These are phyloP conservation scores for Pantherophis guttatus DNA, from an alignment of 2,113 vertebrate species.

Conservation along the genomic window DNA sequence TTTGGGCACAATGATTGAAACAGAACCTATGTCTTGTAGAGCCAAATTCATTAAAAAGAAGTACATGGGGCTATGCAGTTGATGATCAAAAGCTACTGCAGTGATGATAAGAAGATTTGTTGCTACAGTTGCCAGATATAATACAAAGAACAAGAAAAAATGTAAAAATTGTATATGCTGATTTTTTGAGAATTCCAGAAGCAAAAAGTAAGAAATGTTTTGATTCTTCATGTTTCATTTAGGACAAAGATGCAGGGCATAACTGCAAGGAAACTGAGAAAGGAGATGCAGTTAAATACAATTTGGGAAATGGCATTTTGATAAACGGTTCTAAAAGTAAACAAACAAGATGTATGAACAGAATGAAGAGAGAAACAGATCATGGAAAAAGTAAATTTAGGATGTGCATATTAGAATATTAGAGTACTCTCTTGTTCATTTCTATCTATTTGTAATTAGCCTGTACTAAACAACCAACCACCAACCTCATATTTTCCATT, in stretches of 20 bases:
- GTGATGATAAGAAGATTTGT: background rate
- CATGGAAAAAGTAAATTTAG: background rate
- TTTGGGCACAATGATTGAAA: background rate
- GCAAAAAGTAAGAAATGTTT: conserved; percentile 3
- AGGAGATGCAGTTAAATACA: background rate
- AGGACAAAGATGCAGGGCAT: background rate
- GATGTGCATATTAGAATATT: background rate
- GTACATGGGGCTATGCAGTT: background rate
- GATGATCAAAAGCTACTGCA: background rate
- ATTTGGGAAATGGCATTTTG: background rate
- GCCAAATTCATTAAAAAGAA: conserved; percentile 1
- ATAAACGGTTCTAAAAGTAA: background rate
- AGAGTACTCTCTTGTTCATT: too few relatives aligned
- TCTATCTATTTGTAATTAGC: background rate
- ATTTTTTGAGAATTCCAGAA: conserved; percentile 24
- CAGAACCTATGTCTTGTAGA: background rate
- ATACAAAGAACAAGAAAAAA: background rate
- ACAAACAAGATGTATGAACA: background rate
- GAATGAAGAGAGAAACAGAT: background rate
- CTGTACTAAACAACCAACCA: background rate
- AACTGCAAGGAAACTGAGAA: background rate
- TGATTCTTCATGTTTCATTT: background rate
- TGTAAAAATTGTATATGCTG: background rate
- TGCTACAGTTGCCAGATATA: background rate
- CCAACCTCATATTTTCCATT: too few relatives aligned